Evolutionary conservation across 2,113 vertebrate genomes (phyloP).

Genomic region (Tylochromis polylepis): DNA sequence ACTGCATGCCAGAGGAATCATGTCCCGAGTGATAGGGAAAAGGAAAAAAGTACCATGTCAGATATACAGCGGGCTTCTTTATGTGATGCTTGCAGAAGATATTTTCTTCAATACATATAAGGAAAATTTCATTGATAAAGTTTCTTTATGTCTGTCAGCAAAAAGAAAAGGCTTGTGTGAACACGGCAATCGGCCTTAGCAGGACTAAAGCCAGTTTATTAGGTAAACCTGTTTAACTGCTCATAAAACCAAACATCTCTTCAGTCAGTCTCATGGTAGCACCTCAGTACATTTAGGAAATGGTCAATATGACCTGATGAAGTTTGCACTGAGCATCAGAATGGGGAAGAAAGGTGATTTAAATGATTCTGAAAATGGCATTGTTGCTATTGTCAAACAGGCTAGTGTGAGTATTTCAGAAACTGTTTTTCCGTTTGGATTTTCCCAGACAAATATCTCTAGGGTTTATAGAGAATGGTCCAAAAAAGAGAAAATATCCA

Average conservation of each 20-base stretch:
- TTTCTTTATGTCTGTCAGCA: not conserved
- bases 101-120: no score
- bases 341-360: not conserved
- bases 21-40: conserved; percentile 17
- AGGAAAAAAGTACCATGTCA: conserved; percentile 4
- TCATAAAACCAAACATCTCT: not conserved
- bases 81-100: not conserved
- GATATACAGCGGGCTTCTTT: not conserved
- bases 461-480: not conserved
- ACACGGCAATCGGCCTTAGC: not conserved
- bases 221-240: not conserved
- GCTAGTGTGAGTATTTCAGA: not conserved
- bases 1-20: conserved; percentile 7
- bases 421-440: not conserved
- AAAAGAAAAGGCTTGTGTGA: not conserved
- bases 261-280: not conserved
- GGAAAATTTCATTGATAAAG: not conserved
- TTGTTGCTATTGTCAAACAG: not conserved
- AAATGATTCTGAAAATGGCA: not conserved
- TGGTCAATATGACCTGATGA: not conserved
- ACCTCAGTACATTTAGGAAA: not conserved
- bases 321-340: not conserved
- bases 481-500: not conserved
- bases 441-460: not conserved
- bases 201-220: not conserved